Evolutionary conservation across 2,113 vertebrate genomes (phyloP).

Genomic region (Siphamia tubifer): DNA sequence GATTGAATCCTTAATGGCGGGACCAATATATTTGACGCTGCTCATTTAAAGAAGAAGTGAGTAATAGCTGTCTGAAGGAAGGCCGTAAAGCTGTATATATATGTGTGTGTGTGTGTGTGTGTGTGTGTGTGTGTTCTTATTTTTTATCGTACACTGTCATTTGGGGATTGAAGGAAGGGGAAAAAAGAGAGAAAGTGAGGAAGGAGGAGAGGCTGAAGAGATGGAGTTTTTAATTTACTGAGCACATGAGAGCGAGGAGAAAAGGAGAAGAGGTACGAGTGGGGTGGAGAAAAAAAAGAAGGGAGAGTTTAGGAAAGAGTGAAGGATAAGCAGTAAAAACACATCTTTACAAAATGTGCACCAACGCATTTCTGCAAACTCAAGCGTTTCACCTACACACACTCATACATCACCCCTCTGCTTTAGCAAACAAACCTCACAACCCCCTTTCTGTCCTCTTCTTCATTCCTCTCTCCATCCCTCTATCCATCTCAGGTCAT

Average conservation of each 20-base stretch:
- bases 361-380: conserved; percentile 63
- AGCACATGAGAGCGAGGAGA: conserved; percentile 41
- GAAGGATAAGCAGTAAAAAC: conserved; percentile 62
- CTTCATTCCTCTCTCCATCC: conserved; percentile 6
- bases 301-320: conserved; percentile 39
- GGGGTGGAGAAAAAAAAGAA: conserved; percentile 66
- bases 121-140: conserved; percentile 69
- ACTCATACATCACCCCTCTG: conserved; percentile 55
- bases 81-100: conserved; percentile 95
- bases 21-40: conserved; percentile 95
- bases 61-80: conserved; percentile 93
- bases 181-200: conserved; percentile 26
- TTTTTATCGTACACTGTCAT: conserved; percentile 48
- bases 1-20: conserved; percentile 94
- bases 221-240: conserved; percentile 58
- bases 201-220: conserved; percentile 48
- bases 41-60: conserved; percentile 97
- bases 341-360: conserved; percentile 60
- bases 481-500: conserved; percentile 83
- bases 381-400: conserved; percentile 40
- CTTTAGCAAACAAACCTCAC: conserved; percentile 63
- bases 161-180: conserved; percentile 58
- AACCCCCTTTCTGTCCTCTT: conserved; percentile 25
- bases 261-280: conserved; percentile 67
- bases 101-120: too few relatives aligned